A percentile compares a stretch with the other conserved stretches of the same genome.
Conservation (phyloP, 2,888 invertebrate species). For the Perdita meconis region DNA sequence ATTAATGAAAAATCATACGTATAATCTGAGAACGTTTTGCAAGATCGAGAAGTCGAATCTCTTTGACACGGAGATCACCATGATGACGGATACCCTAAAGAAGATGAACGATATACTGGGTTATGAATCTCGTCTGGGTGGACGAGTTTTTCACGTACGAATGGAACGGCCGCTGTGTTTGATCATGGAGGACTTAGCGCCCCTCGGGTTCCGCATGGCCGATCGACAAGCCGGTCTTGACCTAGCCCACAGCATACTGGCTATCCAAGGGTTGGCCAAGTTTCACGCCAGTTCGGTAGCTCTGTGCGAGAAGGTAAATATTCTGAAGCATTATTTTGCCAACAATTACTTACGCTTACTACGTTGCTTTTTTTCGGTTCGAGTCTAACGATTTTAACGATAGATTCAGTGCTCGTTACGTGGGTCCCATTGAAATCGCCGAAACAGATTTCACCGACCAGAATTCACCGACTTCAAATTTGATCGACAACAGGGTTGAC, state of each 20-base stretch:
- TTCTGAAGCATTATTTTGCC: too few relatives aligned
- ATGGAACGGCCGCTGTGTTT: constrained; percentile 80
- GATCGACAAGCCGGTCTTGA: constrained; percentile 86
- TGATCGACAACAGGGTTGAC: too few relatives aligned
- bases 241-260: constrained; percentile 85
- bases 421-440: too few relatives aligned
- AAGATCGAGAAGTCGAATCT: constrained; percentile 75
- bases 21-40: constrained; percentile 8
- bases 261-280: constrained; percentile 85
- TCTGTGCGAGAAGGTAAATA: constrained; percentile 85
- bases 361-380: too few relatives aligned
- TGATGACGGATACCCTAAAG: constrained; percentile 77
- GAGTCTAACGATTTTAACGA: too few relatives aligned
- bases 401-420: too few relatives aligned
- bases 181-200: constrained; percentile 86
- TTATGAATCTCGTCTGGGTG: constrained; percentile 70
- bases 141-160: constrained; percentile 77
- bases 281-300: constrained; percentile 86
- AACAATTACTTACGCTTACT: too few relatives aligned
- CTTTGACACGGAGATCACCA: constrained; percentile 77
- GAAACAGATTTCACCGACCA: too few relatives aligned
- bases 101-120: constrained; percentile 77
- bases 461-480: too few relatives aligned
- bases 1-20: not conserved
- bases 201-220: constrained; percentile 85